Evolutionary conservation across 2,888 invertebrate genomes (phyloP), one percentile per base, ranked within the genome.

Genomic region (Andrena dorsata): DNA sequence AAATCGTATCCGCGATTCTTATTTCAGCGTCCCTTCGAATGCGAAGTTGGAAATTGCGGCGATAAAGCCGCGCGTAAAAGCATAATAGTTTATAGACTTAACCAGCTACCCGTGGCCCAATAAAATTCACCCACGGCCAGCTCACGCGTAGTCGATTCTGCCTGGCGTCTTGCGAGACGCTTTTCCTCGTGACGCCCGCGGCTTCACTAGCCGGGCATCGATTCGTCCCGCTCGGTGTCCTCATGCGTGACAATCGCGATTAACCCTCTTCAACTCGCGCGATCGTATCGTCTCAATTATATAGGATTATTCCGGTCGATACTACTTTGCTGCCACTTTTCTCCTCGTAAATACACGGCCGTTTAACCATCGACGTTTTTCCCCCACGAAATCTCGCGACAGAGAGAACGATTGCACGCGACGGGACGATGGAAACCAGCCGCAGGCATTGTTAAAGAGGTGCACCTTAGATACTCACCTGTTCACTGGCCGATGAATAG

Each of bases 31-130:
- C 32, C 56, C 26, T 51, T 49, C 81, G 72, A 35, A 73, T 69
- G 73, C 56, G 77, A 74, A 81, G 84, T 79, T 78, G 75, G 81
- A 72, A 85, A 85, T 82, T 76, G 85, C 79, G 51, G 63, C 72
- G 83, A 88, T 88, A 88, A 88, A 90, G 85, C 76, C 60, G 81
- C 71, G 83, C 90, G 86, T 90, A 86, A 88, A 89, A 89, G 83
- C 82, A 82, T 88, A 84, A 88, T 87, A 86, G 90, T 87, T 88
- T 84, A 88, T 85, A 83, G 89, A 84, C 80, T 86, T 74, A 82
- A 85, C 83, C 82, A 82, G 76, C 79, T 66, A 86, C 80, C 41
- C 30, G 74, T 66, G 72, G 82, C 66, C 83, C 84, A 81, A 90
- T 90, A 86, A 88, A 89, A 85, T 84, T 76, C 61, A n/a, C 51